A percentile compares a stretch with the other conserved stretches of the same genome.
Evolutionary conservation across 2,113 vertebrate genomes (phyloP).

Genomic region (Epinephelus cyanopodus): DNA sequence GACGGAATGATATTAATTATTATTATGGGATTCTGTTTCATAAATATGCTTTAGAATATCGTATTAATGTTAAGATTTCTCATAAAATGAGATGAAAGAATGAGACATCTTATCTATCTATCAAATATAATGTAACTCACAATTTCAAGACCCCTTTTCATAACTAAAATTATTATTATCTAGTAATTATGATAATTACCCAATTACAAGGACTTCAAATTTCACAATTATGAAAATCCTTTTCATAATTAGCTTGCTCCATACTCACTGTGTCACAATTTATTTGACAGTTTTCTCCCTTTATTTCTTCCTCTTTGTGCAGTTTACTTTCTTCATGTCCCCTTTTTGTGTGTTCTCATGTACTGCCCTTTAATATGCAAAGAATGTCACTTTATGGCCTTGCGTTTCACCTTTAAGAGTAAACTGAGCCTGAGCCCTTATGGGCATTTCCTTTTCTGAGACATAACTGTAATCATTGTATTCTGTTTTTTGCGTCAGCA

Average conservation of each 20-base stretch:
- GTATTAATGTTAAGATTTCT: background rate
- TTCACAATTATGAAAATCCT: too few relatives aligned
- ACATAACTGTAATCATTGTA: conserved; percentile 18
- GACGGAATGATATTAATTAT: background rate
- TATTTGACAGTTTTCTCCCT: background rate
- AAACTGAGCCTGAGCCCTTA: conserved; percentile 7
- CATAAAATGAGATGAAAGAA: background rate
- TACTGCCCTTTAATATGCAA: background rate
- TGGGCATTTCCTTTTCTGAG: conserved; percentile 9
- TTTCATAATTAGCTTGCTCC: background rate
- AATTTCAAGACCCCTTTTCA: background rate
- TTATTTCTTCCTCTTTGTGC: background rate
- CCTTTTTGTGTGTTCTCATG: background rate
- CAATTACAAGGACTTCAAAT: background rate
- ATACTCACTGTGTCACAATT: background rate
- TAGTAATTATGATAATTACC: background rate
- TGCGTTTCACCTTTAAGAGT: background rate
- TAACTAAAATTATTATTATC: background rate
- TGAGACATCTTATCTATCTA: background rate
- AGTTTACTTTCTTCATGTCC: background rate
- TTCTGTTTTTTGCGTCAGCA: conserved; percentile 39
- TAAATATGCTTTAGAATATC: background rate
- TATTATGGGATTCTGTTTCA: background rate
- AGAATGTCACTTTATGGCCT: background rate
- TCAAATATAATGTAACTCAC: background rate